Evolutionary conservation across 2,113 vertebrate genomes (phyloP), one percentile per base, ranked within the genome.

Genomic region (Tonatia bakeri): DNA sequence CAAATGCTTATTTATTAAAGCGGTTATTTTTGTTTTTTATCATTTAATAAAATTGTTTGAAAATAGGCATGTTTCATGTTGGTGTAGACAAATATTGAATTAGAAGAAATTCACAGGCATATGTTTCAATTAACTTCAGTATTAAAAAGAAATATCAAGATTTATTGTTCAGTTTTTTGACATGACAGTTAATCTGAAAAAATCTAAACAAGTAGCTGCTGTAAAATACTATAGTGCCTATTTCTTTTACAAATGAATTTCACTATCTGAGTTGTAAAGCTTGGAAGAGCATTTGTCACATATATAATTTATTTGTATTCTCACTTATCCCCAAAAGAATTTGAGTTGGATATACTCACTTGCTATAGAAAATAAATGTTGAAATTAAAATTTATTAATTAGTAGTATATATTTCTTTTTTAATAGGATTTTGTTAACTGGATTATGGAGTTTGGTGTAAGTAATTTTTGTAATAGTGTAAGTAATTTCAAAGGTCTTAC

Each of bases 341-440:
- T 89, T 85, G 61, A 77, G 7, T 72, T 45, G 84, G 40, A 69
- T 1, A 54, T 67, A 76, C 4, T 95, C n/a, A 91, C 10, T 88
- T 33, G 4, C 8, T 72, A n/a, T 50, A 84, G 59, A 70, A 95
- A 83, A 69, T 40, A 85, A 81, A 69, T 90, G 22, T 75, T 81
- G 86, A 79, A 61, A 76, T 92, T 52, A 86, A 45, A 85, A 79
- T 85, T 92, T 76, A 22, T 19, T 92, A 47, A 81, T 24, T 86
- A 76, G 15, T 59, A n/a, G 0, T 81, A 28, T 56, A 47, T 19
- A 83, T 88, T 93, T 87, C 40, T 56, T 56, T 64, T 19, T 82
- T 67, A 83, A 50, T 79, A 82, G 54, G 69, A 77, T 87, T 94
- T 95, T 45, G 86, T 88, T 96, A 89, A 73, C 33, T 81, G 36